Conservation (phyloP, 2,888 invertebrate genomes). For the Clivina fossor region DNA sequence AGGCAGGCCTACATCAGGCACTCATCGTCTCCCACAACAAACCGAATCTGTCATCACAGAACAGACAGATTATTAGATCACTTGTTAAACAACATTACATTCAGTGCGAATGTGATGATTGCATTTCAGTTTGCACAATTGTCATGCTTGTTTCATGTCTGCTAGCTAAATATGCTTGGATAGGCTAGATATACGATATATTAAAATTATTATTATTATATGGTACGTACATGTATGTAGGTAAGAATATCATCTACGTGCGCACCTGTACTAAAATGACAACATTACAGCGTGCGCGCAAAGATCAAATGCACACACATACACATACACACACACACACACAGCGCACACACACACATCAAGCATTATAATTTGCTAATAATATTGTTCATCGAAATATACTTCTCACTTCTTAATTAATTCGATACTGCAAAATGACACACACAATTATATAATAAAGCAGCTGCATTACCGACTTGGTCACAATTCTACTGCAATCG, state of each 20-base stretch:
- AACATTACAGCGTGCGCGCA: slow-evolving; percentile 21
- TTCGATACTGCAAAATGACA: no score
- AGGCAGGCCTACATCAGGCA: slow-evolving; percentile 9
- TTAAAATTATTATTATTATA: background rate
- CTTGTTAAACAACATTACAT: slow-evolving; percentile 12
- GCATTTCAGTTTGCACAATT: no score
- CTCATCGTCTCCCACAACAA: slow-evolving; percentile 12
- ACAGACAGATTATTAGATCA: slow-evolving; percentile 13
- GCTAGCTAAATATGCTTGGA: slow-evolving; percentile 6
- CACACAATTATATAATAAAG: no score
- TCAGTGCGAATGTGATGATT: background rate
- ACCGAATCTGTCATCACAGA: slow-evolving; percentile 19
- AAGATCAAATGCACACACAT: slow-evolving; percentile 13
- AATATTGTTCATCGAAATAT: no score
- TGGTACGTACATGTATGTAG: background rate
- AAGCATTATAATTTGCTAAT: no score
- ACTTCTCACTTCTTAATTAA: no score
- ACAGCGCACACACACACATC: no score
- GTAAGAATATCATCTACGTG: background rate
- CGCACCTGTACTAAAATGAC: slow-evolving; percentile 16
- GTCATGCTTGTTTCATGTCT: no score
- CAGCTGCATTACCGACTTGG: no score
- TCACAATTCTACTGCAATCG: no score
- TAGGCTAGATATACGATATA: slow-evolving; percentile 2
- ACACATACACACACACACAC: no score